Evolutionary conservation across 2,113 vertebrate species (phyloP).

Genomic region (Apaloderma vittatum): DNA sequence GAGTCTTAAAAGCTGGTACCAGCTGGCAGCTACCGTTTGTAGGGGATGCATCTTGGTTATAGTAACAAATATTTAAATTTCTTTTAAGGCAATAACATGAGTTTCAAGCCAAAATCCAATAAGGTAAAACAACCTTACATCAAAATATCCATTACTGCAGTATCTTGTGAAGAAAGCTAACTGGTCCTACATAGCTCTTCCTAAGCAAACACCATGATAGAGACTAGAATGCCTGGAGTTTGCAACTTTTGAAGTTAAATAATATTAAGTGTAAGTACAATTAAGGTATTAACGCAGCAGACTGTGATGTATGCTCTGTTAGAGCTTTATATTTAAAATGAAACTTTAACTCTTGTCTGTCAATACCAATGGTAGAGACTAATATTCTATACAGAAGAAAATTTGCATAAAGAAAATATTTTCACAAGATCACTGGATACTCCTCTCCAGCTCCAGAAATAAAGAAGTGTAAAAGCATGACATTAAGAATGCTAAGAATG

Average conservation of each 20-base stretch:
- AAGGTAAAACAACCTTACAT: not conserved
- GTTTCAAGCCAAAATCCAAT: not conserved
- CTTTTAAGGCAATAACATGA: not conserved
- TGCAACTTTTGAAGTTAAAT: not conserved
- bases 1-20: not conserved
- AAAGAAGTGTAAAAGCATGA: not conserved
- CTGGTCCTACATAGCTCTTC: not conserved
- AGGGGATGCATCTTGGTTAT: not conserved
- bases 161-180: not conserved
- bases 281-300: not conserved
- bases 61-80: not conserved
- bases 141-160: not conserved
- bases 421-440: not conserved
- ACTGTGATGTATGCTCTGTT: not conserved
- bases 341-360: conserved; percentile 14
- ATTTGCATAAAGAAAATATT: conserved; percentile 55
- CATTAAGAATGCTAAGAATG: not conserved
- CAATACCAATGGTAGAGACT: not conserved
- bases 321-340: not conserved
- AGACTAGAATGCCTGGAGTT: not conserved
- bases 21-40: conserved; percentile 17
- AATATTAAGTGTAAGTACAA: not conserved
- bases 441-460: not conserved
- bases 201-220: not conserved
- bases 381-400: not conserved